Evolutionary conservation across 2,113 vertebrate genomes (phyloP).

Genomic region (Odontesthes bonariensis): DNA sequence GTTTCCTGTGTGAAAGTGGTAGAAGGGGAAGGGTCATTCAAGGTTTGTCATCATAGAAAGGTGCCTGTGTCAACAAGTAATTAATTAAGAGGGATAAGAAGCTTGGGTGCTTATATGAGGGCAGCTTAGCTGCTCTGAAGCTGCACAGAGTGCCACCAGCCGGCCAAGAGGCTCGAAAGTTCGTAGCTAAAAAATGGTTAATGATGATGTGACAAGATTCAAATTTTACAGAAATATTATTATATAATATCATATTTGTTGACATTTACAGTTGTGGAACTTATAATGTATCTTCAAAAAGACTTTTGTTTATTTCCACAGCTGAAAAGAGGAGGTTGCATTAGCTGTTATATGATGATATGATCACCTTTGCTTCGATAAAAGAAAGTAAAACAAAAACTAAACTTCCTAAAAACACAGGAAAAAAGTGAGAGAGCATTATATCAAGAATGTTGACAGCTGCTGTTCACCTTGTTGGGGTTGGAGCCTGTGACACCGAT

Average conservation of each 20-base stretch:
- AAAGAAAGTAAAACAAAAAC: too few species aligned
- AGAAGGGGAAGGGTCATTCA: constrained; percentile 11
- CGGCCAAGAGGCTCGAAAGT: constrained; percentile 33
- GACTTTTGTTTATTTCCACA: too few species aligned
- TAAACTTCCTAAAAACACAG: background rate
- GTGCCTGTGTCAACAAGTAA: constrained; percentile 37
- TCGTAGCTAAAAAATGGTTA: background rate
- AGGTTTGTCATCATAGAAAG: constrained; percentile 35
- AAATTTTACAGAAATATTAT: background rate
- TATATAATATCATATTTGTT: too few species aligned
- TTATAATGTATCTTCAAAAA: too few species aligned
- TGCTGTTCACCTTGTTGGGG: constrained; percentile 91
- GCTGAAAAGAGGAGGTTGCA: too few species aligned
- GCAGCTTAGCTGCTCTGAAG: constrained; percentile 41
- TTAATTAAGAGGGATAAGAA: constrained; percentile 57
- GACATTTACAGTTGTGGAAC: too few species aligned
- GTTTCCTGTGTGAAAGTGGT: constrained; percentile 87
- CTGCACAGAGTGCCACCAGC: constrained; percentile 32
- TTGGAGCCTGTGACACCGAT: constrained; percentile 98
- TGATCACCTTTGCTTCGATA: too few species aligned
- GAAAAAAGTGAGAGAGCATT: background rate
- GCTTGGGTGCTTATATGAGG: constrained; percentile 37
- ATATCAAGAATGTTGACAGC: background rate
- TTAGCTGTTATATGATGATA: too few species aligned
- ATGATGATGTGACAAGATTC: constrained; percentile 7